Base-by-base conservation (phyloP, 2,797 vertebrate species). In the Lithobates sylvaticus region DNA sequence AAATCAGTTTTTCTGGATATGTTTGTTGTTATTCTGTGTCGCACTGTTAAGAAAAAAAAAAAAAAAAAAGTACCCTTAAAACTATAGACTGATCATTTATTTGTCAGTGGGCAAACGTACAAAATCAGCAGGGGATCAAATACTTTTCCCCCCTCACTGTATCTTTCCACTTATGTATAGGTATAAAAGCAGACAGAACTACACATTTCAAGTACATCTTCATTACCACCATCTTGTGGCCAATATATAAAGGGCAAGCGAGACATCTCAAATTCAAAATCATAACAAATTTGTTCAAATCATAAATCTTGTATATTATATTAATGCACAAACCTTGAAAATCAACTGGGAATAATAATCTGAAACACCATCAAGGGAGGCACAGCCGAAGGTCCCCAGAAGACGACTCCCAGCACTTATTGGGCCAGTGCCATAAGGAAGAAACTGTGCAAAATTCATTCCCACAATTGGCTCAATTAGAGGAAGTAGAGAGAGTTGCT, bases 321-420 rank as follows among this genome's bases (percentile, higher is more conserved):
- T 93, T 50, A 69, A 72, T 26, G 89, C 67, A 90, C 18, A 12
- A 91, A 99, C 98, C 96, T 99, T 99, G 94, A 97, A 97, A 90
- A 98, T 97, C 90, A 99, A 95, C 85, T 99, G 98, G 90, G 98
- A 97, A 93, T 99, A 99, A 94, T 99, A 99, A 94, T 99, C 98
- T 50, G 98, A 99, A 89, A 98, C 96, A 76, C 98, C 98, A 81
- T 99, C 98, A 76, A 99, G 95, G 42, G 97, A 95, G 58, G 98
- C 98, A 44, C 97, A 99, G 89, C 98, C 98, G 91, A 99, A 99
- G 89, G 96, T 94, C 88, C 98, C 98, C n/a, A 98, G 95, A 88
- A 99, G 96, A 29, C 97, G 95, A 91, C 93, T 98, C 91, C 98
- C 98, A 89, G 97, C 97, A 77, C 95, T 98, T 79, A 99, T 94